Evolutionary conservation across 2,888 invertebrate genomes (phyloP).

Genomic region (Plutella xylostella): DNA sequence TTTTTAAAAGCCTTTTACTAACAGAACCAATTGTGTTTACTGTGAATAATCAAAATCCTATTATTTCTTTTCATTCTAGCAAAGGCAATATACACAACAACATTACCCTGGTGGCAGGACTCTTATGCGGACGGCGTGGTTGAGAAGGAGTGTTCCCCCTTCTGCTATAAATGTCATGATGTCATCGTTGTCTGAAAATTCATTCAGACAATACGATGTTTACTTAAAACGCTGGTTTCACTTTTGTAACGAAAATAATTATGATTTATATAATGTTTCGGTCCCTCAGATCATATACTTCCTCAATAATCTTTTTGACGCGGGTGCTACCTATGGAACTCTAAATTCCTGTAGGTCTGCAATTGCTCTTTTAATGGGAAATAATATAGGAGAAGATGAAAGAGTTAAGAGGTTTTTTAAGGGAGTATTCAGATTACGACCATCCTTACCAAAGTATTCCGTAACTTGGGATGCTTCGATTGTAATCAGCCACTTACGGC

Average conservation of each 20-base stretch:
- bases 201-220: conserved; percentile 14
- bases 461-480: conserved; percentile 18
- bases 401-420: conserved; percentile 13
- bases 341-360: conserved; percentile 12
- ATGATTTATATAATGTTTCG: conserved; percentile 10
- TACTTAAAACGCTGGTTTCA: conserved; percentile 14
- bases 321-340: conserved; percentile 11
- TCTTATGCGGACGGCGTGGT: conserved; percentile 14
- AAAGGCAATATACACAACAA: background rate
- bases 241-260: conserved; percentile 13
- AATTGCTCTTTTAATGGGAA: conserved; percentile 2
- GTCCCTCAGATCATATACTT: conserved; percentile 10
- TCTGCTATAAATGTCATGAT: conserved; percentile 10
- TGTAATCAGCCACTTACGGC: conserved; percentile 16
- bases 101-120: conserved; percentile 16
- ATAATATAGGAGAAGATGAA: conserved; percentile 1
- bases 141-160: conserved; percentile 9
- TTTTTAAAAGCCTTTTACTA: background rate
- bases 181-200: conserved; percentile 11
- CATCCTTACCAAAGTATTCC: conserved; percentile 16
- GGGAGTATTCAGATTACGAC: conserved; percentile 16
- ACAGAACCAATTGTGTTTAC: background rate
- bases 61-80: background rate
- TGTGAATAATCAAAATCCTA: background rate
- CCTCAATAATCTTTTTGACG: conserved; percentile 6